A percentile compares a stretch with the other conserved stretches of the same genome.
Evolutionary conservation across 2,113 vertebrate genomes (phyloP).

Genomic region (Hippocampus barbouri): DNA sequence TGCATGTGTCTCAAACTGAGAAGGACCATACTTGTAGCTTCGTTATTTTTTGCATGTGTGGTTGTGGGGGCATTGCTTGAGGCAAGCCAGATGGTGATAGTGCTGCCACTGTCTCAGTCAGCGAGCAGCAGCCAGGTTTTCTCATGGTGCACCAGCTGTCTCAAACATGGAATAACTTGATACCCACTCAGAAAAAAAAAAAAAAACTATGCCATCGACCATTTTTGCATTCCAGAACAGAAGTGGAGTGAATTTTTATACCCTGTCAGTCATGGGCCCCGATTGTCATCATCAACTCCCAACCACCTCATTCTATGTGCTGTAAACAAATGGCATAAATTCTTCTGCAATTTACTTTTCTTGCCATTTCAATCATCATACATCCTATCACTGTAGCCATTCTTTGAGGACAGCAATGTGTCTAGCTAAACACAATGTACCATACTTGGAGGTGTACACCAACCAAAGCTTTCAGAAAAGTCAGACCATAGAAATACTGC

Average conservation of each 20-base stretch:
- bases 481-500: no score
- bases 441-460: no score
- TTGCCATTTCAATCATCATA: background rate
- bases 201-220: conserved; percentile 18
- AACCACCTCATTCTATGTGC: background rate
- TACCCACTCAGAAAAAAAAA: conserved; percentile 31
- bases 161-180: conserved; percentile 45
- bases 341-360: background rate
- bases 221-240: conserved; percentile 42
- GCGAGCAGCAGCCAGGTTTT: conserved; percentile 39
- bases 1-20: conserved; percentile 42
- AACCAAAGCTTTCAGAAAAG: no score
- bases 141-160: conserved; percentile 57
- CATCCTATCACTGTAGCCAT: background rate
- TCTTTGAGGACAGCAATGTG: no score
- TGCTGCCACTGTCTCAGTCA: conserved; percentile 55
- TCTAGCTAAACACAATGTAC: no score
- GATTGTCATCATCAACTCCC: background rate
- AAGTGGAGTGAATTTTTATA: conserved; percentile 13
- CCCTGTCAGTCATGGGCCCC: background rate
- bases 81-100: conserved; percentile 66
- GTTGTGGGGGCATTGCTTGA: conserved; percentile 38
- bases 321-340: background rate
- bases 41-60: conserved; percentile 31
- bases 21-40: conserved; percentile 38